These are phyloP conservation scores for Barnardius zonarius DNA, from an alignment of 2,113 vertebrate genomes.

Conservation along the genomic window DNA sequence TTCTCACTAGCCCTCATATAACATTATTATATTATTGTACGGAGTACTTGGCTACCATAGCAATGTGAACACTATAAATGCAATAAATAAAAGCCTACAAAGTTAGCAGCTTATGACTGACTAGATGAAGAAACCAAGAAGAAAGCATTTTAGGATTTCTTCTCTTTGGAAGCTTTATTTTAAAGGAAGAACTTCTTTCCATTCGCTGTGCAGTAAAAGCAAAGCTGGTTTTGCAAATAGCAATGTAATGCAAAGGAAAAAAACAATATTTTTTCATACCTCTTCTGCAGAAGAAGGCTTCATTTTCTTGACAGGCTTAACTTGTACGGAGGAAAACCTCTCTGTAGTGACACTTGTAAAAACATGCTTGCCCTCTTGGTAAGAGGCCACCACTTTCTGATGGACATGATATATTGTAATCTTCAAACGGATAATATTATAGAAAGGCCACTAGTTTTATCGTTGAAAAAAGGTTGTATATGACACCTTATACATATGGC, in stretches of 20 bases:
- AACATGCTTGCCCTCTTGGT: background rate
- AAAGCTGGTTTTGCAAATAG: constrained; percentile 1
- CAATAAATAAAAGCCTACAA: background rate
- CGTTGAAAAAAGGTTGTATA: background rate
- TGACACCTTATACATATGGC: background rate
- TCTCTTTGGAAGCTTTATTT: background rate
- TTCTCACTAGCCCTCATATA: background rate
- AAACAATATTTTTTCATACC: background rate
- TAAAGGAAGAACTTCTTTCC: background rate
- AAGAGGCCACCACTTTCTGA: background rate
- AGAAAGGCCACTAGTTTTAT: background rate
- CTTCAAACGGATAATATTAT: background rate
- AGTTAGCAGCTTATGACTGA: background rate
- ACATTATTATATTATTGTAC: background rate
- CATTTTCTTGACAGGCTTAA: background rate
- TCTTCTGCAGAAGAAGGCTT: background rate
- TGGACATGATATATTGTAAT: background rate
- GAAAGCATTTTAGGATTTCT: background rate
- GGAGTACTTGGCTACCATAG: background rate
- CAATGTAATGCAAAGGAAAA: background rate
- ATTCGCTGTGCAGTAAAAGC: background rate
- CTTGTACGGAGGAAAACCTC: background rate
- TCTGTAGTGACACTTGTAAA: background rate
- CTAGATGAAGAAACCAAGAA: constrained; percentile 15
- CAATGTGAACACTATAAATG: background rate